Evolutionary conservation across 2,888 invertebrate species (phyloP), one percentile per base, ranked within the genome.

Genomic region (Drosophila histrio): DNA sequence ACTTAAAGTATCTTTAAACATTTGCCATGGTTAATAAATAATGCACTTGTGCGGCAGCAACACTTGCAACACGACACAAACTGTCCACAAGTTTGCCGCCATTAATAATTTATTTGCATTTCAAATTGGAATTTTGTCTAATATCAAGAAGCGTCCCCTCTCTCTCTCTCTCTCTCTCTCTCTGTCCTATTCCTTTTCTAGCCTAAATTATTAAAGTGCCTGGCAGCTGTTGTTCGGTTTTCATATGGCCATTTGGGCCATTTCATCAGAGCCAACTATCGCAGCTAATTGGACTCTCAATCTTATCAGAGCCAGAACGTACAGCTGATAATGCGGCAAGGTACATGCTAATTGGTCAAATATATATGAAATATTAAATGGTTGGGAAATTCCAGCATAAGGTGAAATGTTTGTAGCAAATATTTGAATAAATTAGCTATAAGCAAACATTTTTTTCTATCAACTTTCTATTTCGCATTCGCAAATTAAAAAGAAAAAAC

Each of bases 391-490:
- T 32, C 54, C 54, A 32, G 32, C 38, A 21, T n/a, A n/a, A 19
- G 28, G 11, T 30, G 22, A 53, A 30, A 49, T 61, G 44, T 54
- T 39, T 44, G 34, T 9, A 11, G 24, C 39, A 26, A 43, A 46
- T 44, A 24, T 49, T 28, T 65, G 9, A 41, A 19, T 44, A 32
- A 28, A 21, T 39, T 13, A 1, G 15, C n/a, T 13, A 60, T 41
- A 28, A 43, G 53, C 49, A 74, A 54, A 50, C 39, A 58, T 39
- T 39, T 15, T 8, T 15, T 49, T 50, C 69, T 62, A 71, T 71
- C 44, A 79, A 79, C 79, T 80, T 80, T 80, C 86, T 80, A 72
- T 79, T 82, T 86, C 43, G 65, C 71, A 60, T 60, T 5, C 11
- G 64, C 32, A 34, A 41, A 38, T 58, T 53, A 57, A 49, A 28